A percentile compares a stretch with the other conserved stretches of the same genome.
Evolutionary conservation across 2,113 vertebrate genomes (phyloP).

Genomic region (Urocitellus parryii): DNA sequence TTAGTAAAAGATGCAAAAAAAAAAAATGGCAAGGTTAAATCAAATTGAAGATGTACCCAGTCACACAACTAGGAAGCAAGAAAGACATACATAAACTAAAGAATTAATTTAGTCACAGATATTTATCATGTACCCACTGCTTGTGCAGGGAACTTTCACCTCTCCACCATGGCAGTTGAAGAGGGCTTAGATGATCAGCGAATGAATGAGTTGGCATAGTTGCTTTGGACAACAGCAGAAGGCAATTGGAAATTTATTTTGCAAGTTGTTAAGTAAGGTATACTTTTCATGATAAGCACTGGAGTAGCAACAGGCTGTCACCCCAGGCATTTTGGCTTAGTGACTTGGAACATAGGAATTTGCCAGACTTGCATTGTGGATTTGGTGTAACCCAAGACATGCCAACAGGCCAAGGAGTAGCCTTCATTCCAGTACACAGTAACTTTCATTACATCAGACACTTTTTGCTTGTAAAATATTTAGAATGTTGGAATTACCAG

Average conservation of each 20-base stretch:
- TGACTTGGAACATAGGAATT: conserved; percentile 60
- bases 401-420: conserved; percentile 45
- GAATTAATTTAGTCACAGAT: background rate
- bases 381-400: conserved; percentile 68
- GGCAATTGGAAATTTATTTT: conserved; percentile 33
- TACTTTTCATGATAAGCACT: conserved; percentile 24
- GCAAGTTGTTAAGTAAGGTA: conserved; percentile 22
- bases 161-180: background rate
- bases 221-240: background rate
- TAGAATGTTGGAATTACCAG: background rate
- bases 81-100: background rate
- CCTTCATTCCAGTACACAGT: conserved; percentile 36
- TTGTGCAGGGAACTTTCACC: background rate
- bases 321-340: conserved; percentile 36
- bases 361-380: conserved; percentile 65
- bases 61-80: background rate
- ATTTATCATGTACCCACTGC: background rate
- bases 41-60: background rate
- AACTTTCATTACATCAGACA: conserved; percentile 11
- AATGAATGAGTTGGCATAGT: background rate
- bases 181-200: background rate
- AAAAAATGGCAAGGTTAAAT: background rate
- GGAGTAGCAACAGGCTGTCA: background rate
- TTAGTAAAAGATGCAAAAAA: background rate
- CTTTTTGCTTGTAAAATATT: background rate